Evolutionary conservation across 2,888 invertebrate genomes (phyloP), one percentile per base, ranked within the genome.

Genomic region (Agriopis aurantiaria): DNA sequence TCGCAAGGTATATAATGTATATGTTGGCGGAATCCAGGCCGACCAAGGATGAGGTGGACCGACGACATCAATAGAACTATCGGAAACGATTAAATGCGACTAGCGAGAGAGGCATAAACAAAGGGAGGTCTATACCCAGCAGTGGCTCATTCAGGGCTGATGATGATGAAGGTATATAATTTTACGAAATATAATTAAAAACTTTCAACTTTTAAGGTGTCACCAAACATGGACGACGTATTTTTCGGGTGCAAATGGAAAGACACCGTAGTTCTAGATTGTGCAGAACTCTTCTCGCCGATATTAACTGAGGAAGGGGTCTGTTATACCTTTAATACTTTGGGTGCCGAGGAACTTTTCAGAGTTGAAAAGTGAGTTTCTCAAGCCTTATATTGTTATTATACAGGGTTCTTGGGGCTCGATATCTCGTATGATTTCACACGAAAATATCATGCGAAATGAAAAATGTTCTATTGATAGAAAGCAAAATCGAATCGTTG

Each of bases 301-400:
- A 95, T 96, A 63, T 77, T 96, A 57, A 97, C 97, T 0, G 96
- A 96, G 77, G 97, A 97, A 83, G 97, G 97, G 0, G 88, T 96
- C 8, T 97, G 97, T 80, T 96, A 95, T 73, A 96, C 96, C 3
- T 97, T 96, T 78, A 97, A 97, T 78, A 95, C 95, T 58, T 84
- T 97, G 64, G 95, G 95, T 57, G 90, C 95, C 8, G 92, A 94
- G 0, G 96, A 96, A 78, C 88, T 97, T 12, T 95, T 96, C 72
- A 93, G 95, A 66, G 83, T 92, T 57, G 94, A 95, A 67, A 95
- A 95, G 96, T 96, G 80, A 71, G 75, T 77, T 66, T 49, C 7
- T n/a, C n/a, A 1, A 23, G 0, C 33, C 43, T 43, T 43, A 2
- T 40, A 9, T 33, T 41, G 8, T 33, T 33, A 12, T 40, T 55